phyloP scores from a whole-genome alignment of 2,113 vertebrate species.

The Lanius ludovicianus region DNA sequence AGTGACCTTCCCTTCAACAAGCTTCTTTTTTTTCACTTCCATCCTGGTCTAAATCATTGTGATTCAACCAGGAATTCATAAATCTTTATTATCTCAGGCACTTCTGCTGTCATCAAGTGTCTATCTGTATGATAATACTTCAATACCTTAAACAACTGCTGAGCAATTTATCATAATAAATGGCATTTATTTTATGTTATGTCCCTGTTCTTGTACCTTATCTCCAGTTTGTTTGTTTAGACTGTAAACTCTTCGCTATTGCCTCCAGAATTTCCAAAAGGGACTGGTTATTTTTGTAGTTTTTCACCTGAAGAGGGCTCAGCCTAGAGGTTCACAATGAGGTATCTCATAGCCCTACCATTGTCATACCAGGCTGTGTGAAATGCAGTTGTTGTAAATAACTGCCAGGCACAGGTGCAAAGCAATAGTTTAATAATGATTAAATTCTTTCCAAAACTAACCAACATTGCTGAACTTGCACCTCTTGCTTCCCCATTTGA shows the following conservation, averaged over 20 bases:
- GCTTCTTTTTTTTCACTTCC: background rate
- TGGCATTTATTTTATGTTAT: background rate
- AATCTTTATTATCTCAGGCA: background rate
- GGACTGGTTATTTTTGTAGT: background rate
- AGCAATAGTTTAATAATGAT: background rate
- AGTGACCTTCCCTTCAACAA: background rate
- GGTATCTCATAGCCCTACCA: background rate
- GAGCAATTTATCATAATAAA: slow-evolving; percentile 23
- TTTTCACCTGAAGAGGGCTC: background rate
- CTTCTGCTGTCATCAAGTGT: slow-evolving; percentile 31
- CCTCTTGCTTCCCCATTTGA: background rate
- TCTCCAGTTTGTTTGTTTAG: background rate
- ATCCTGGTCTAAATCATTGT: background rate
- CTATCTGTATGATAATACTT: slow-evolving; percentile 45
- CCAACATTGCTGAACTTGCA: background rate
- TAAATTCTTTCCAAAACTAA: background rate
- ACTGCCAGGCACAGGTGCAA: background rate
- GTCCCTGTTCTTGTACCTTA: background rate
- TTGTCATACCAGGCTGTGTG: background rate
- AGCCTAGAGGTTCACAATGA: background rate
- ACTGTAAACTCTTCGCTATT: background rate
- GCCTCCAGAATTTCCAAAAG: background rate
- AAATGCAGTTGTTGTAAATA: background rate
- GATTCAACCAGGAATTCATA: slow-evolving; percentile 22
- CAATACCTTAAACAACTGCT: background rate